Evolutionary conservation across 2,888 invertebrate genomes (phyloP), one percentile per base, ranked within the genome.

Genomic region (Steinernema carpocapsae): DNA sequence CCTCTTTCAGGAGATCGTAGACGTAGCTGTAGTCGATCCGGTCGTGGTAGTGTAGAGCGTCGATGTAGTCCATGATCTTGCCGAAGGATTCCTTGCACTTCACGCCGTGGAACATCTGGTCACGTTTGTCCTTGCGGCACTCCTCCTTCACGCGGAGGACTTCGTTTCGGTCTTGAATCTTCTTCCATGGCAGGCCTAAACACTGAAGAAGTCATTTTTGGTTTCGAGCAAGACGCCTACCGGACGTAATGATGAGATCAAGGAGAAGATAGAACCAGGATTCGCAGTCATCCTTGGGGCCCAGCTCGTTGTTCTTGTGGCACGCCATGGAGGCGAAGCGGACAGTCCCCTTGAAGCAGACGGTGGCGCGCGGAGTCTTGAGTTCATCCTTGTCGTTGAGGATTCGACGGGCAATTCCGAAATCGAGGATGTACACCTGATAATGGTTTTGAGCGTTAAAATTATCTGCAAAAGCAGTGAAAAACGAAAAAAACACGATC

Each of bases 211-310:
- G 3, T 37, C 10, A 37, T 10, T 37, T 10, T 10, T 37, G 37
- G 19, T 45, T 2, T 24, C 1, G 17, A 56, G n/a, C n/a, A 32
- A 22, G 70, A n/a, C 26, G 43, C 24, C 24, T 19, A 22, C 74
- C 74, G 26, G 70, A 72, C 6, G 74, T 19, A 17, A 73, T 72
- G 29, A 84, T 78, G 37, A 85, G 76, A 70, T 85, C 85, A 32
- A 85, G 37, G 22, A 85, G 77, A 37, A 84, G 77, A 70, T 85
- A 85, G 79, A 84, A 79, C 85, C 85, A 85, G 19, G 79, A 80
- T 72, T 85, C 85, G 72, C 82, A 83, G 73, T 85, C 85, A 74
- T 85, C 85, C 73, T 83, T 83, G 56, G 77, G 77, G 7, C 81
- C 80, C 72, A 83, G 71, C 56, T 85, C 85, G 43, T 72, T 70